These are phyloP conservation scores for Rhodeus uyekii DNA, from an alignment of 2,797 vertebrate species.

Conservation along the genomic window DNA sequence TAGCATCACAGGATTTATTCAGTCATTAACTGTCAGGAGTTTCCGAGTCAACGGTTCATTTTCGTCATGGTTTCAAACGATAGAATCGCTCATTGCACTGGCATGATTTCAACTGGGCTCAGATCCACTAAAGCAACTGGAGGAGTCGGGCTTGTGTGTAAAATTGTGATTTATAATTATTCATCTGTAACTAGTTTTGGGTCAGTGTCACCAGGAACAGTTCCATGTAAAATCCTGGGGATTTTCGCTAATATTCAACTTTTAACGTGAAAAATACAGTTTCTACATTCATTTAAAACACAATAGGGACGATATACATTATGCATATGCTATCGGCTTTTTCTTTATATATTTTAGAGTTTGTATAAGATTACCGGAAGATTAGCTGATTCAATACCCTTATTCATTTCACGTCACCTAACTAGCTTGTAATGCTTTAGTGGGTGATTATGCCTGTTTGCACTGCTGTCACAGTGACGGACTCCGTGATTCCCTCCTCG, in stretches of 20 bases:
- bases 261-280: neutral
- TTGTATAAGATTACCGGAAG: neutral
- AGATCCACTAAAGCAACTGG: neutral
- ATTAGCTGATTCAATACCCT: neutral
- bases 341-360: too few species aligned
- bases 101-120: constrained; percentile 7
- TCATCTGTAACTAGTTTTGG: neutral
- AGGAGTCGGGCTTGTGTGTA: neutral
- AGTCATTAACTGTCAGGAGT: constrained; percentile 14
- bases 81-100: neutral
- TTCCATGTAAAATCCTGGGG: neutral
- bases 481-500: too few species aligned
- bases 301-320: neutral
- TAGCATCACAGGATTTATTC: constrained; percentile 20
- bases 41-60: neutral
- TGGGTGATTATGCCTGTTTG: neutral
- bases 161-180: neutral
- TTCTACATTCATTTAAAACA: neutral
- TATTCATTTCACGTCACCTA: neutral
- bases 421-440: neutral
- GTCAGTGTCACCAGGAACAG: neutral
- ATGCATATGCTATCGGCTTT: neutral
- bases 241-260: neutral
- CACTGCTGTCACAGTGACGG: too few species aligned
- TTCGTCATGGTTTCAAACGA: neutral